Percentiles rank a stretch among this genome's conserved stretches.
These are phyloP conservation scores for Vimba vimba DNA, from an alignment of 2,113 vertebrate genomes.

Conservation along the genomic window DNA sequence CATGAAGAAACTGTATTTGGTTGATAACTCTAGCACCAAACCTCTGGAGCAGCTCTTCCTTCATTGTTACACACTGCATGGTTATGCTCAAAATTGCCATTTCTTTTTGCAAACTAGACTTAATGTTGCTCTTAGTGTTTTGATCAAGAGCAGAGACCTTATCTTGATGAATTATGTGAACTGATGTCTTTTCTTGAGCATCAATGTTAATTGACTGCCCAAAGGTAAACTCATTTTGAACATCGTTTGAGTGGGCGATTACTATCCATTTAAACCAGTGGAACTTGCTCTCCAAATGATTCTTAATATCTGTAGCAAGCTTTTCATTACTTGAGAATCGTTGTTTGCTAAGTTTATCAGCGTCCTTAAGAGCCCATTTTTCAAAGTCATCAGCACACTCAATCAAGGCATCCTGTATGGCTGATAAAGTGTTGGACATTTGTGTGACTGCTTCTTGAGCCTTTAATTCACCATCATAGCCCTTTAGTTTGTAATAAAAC, in stretches of 20 bases:
- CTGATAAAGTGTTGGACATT: constrained; percentile 4
- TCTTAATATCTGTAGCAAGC: not conserved
- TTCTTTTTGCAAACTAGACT: not conserved
- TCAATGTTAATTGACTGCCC: not conserved
- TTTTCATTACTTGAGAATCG: not conserved
- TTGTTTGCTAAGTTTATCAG: not conserved
- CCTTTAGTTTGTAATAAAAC: constrained; percentile 10
- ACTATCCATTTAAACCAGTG: constrained; percentile 11
- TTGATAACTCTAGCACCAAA: not conserved
- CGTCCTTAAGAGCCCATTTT: not conserved
- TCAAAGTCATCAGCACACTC: not conserved
- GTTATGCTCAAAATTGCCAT: not conserved
- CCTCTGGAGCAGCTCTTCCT: not conserved
- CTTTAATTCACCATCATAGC: not conserved
- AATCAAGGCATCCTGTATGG: constrained; percentile 4
- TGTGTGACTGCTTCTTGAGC: not conserved
- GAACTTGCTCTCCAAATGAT: not conserved
- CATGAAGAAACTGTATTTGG: constrained; percentile 13
- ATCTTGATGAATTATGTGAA: not conserved
- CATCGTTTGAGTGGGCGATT: not conserved
- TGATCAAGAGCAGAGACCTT: not conserved
- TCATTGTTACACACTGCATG: accelerated
- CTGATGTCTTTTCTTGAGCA: not conserved
- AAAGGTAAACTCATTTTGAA: not conserved
- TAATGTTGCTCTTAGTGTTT: not conserved